Base-by-base conservation (phyloP, 2,113 vertebrate species). In the Irena cyanogastra region DNA sequence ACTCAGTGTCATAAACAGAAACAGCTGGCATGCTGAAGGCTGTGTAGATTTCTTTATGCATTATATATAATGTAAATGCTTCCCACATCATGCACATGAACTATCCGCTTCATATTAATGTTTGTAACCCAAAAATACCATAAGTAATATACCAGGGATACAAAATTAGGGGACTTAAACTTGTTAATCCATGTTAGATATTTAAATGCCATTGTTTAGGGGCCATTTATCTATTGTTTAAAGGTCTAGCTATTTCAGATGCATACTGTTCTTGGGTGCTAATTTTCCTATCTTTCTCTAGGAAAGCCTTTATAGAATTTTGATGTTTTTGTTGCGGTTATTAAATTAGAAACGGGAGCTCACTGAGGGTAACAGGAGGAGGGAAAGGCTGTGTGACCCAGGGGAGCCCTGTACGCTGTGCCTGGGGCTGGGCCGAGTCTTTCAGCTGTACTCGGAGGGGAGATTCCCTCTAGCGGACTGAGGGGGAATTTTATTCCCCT, bases 391-490 rank as follows among this genome's bases (percentile, higher is more conserved):
- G 10, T 71, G 5, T 31, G 82, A 81, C 3, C 13, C 90, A 7
- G 83, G 82, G 45, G 13, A 71, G 78, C 44, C 31, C 70, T 8
- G 31, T 8, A 1, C 0, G 27, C 69, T n/a, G 37, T 6, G 21
- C 7, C 79, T 81, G 86, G 66, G 89, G 76, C 65, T 37, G 84
- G 66, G 61, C 59, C 13, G 53, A 54, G 81, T 11, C 16, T 69
- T 59, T 57, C 81, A 12, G 86, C 66, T n/a, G 13, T 9, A 8
- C n/a, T 86, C 56, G 30, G 61, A 80, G 52, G 70, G 79, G 64
- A 81, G 92, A 87, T 81, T 84, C 97, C 97, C 98, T 97, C 97
- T 98, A 97, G 98, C 59, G 98, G 97, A 81, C 82, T 50, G 57
- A 94, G 28, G 26, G 52, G 39, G 96, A 95, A 98, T 83, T 94